Conservation (phyloP, 1,140 invertebrate genomes). For the Spodoptera litura region DNA sequence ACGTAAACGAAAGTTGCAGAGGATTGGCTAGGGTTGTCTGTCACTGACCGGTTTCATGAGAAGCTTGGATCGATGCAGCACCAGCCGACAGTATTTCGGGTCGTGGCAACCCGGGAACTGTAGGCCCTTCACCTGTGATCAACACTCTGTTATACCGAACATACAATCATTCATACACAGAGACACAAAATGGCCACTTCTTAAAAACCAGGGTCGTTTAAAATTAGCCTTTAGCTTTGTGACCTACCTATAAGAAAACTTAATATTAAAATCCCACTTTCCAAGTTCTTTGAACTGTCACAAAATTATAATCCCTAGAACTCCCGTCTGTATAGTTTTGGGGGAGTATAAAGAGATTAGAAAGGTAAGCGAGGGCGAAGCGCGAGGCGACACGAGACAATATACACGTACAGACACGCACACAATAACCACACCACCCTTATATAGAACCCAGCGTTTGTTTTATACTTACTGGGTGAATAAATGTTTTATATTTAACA, state of each 20-base stretch:
- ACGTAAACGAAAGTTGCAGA: conserved; percentile 44
- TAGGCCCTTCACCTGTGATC: conserved; percentile 95
- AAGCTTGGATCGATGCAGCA: conserved; percentile 97
- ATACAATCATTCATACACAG: conserved; percentile 60
- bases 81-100: conserved; percentile 96
- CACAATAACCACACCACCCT: conserved; percentile 73
- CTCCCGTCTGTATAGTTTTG: conserved; percentile 12
- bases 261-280: conserved; percentile 1
- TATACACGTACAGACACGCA: conserved; percentile 64
- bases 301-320: background rate
- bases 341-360: conserved; percentile 6
- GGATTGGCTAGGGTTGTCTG: conserved; percentile 63
- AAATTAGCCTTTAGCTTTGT: background rate
- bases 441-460: conserved; percentile 41
- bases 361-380: conserved; percentile 70
- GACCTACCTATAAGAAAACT: background rate
- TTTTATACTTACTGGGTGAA: conserved; percentile 58
- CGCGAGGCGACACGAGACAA: conserved; percentile 69
- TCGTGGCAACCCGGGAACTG: conserved; percentile 97
- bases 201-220: background rate
- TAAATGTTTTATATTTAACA: conserved; percentile 54
- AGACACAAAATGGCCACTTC: conserved; percentile 26
- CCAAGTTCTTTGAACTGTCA: background rate
- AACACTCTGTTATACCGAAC: conserved; percentile 73
- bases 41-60: conserved; percentile 97